Evolutionary conservation across 1,140 invertebrate species (phyloP).

Genomic region (Lepidurus packardi): DNA sequence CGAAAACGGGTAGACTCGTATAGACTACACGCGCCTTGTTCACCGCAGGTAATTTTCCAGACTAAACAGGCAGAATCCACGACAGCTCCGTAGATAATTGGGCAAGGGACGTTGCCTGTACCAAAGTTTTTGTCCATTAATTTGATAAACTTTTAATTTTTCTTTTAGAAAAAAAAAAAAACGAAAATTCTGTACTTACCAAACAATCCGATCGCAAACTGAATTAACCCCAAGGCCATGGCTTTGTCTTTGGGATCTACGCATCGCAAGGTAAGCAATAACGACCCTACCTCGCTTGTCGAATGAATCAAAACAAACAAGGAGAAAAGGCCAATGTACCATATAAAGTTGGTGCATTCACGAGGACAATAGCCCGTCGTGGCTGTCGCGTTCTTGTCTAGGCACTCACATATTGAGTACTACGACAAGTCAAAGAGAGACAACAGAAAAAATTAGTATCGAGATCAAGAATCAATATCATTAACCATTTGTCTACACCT

Average conservation of each 20-base stretch:
- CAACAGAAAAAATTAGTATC: neutral
- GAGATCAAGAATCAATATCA: neutral
- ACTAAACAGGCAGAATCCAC: slow-evolving; percentile 85
- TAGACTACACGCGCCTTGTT: slow-evolving; percentile 71
- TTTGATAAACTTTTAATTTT: neutral
- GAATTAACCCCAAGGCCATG: slow-evolving; percentile 87
- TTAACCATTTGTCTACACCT: slow-evolving; percentile 41
- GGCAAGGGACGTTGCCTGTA: slow-evolving; percentile 78
- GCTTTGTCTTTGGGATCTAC: slow-evolving; percentile 87
- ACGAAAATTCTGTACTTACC: slow-evolving; percentile 51
- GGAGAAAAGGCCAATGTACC: slow-evolving; percentile 79
- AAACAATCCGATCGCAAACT: slow-evolving; percentile 86
- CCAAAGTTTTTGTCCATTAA: slow-evolving; percentile 1
- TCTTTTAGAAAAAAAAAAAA: neutral
- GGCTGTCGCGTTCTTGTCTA: slow-evolving; percentile 47
- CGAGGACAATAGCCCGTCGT: slow-evolving; percentile 67
- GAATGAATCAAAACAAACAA: slow-evolving; percentile 85
- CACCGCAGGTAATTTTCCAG: slow-evolving; percentile 74
- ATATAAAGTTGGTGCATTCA: slow-evolving; percentile 70
- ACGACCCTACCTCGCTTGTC: slow-evolving; percentile 83
- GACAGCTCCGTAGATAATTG: slow-evolving; percentile 83
- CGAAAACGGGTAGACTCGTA: slow-evolving; percentile 78
- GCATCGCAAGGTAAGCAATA: slow-evolving; percentile 81
- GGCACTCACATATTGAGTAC: slow-evolving; percentile 70
- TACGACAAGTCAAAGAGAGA: slow-evolving; percentile 42